These are phyloP conservation scores for Chrysolina oricalcia DNA, from an alignment of 2,888 invertebrate genomes.

Conservation along the genomic window DNA sequence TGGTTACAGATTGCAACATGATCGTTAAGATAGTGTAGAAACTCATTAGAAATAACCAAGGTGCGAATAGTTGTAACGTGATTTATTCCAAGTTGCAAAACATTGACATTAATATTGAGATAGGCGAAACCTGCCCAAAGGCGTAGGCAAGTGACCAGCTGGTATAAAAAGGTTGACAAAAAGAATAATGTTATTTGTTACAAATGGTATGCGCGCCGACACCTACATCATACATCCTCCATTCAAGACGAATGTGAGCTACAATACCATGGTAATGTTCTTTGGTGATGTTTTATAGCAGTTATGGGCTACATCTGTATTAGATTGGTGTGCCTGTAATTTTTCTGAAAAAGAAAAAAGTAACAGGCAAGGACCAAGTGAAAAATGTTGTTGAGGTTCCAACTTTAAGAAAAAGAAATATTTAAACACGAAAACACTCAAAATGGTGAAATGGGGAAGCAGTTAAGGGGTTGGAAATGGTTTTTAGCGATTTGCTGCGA, in stretches of 20 bases:
- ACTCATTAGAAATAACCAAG: slow-evolving; percentile 1
- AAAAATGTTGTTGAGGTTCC: no score
- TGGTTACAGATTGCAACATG: background rate
- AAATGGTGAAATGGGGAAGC: no score
- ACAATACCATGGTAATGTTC: no score
- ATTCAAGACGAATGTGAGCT: background rate
- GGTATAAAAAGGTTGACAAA: slow-evolving; percentile 2
- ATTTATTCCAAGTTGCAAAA: slow-evolving; percentile 24
- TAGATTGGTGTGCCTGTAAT: no score
- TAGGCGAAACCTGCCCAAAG: slow-evolving; percentile 28
- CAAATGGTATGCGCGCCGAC: background rate
- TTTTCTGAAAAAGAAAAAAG: no score
- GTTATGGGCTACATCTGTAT: no score
- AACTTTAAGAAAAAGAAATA: no score
- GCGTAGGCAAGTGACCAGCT: slow-evolving; percentile 27
- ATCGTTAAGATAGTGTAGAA: background rate
- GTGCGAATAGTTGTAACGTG: background rate
- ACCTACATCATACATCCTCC: background rate
- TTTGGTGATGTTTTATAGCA: no score
- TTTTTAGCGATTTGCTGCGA: no score
- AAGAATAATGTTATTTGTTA: background rate
- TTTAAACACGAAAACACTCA: no score
- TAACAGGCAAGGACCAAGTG: no score
- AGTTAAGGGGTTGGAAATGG: no score
- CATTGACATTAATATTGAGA: slow-evolving; percentile 14